Conservation (phyloP, 2,113 vertebrate species). For the Nesogale talazaci region DNA sequence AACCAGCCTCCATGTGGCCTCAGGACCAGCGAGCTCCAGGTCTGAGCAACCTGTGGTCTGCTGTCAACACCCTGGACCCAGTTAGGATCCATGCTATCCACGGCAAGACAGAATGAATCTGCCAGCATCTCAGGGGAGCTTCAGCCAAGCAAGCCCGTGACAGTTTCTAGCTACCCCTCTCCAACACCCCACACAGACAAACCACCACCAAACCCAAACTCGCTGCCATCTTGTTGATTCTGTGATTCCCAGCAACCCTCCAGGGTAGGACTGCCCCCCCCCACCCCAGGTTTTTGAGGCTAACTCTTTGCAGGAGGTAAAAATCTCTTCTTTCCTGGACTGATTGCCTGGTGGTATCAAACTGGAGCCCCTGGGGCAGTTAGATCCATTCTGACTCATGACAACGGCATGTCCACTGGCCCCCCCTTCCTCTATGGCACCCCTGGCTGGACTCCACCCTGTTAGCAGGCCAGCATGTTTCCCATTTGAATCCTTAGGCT, state of each 20-base stretch:
- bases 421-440: background rate
- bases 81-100: background rate
- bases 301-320: too few species aligned
- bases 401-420: background rate
- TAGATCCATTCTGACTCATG: background rate
- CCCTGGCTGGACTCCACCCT: background rate
- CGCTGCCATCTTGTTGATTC: background rate
- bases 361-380: background rate
- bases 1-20: background rate
- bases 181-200: too few species aligned
- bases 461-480: background rate
- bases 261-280: too few species aligned
- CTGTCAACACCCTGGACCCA: background rate
- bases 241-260: too few species aligned
- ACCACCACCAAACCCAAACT: too few species aligned
- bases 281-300: too few species aligned
- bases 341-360: too few species aligned
- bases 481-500: background rate
- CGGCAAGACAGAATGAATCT: background rate
- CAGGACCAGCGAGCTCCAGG: background rate
- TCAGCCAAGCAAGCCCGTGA: background rate
- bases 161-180: background rate
- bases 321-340: too few species aligned
- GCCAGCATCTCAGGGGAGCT: background rate
- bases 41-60: background rate